Percentiles rank a stretch among this genome's conserved stretches.
phyloP scores from a whole-genome alignment of 2,113 vertebrate genomes.

The Corythornis cristatus region DNA sequence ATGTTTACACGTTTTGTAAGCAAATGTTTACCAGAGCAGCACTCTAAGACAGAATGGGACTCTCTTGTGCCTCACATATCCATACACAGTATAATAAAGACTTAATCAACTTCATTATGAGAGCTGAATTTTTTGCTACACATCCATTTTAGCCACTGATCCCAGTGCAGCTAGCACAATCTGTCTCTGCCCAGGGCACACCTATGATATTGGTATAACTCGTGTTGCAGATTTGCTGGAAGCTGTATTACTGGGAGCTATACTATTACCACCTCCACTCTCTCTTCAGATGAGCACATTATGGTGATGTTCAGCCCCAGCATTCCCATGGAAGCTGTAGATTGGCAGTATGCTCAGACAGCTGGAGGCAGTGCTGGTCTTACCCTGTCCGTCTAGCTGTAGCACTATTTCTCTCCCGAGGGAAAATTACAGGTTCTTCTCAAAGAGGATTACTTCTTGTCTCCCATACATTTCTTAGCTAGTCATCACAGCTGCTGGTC shows the following conservation, averaged over 20 bases:
- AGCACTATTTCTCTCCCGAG: neutral
- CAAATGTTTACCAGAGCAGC: neutral
- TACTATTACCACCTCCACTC: neutral
- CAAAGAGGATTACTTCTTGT: neutral
- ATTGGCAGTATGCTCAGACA: neutral
- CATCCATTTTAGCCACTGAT: neutral
- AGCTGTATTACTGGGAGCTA: neutral
- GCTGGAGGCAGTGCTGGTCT: slow-evolving; percentile 22
- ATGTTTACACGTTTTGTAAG: neutral
- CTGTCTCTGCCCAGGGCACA: neutral
- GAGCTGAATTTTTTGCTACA: neutral
- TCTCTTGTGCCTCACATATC: neutral
- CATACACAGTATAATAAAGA: neutral
- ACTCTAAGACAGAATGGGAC: accelerated
- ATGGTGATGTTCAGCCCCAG: neutral
- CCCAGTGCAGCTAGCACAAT: neutral
- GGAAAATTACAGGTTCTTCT: slow-evolving; percentile 18
- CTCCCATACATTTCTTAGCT: neutral
- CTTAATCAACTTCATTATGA: neutral
- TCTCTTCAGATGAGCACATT: neutral
- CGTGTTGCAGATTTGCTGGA: neutral
- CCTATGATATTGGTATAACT: neutral
- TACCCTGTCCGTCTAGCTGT: neutral
- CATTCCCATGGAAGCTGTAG: neutral
- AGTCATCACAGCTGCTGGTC: neutral